phyloP scores from a whole-genome alignment of 2,888 invertebrate genomes.

The Gymnosoma rotundatum region DNA sequence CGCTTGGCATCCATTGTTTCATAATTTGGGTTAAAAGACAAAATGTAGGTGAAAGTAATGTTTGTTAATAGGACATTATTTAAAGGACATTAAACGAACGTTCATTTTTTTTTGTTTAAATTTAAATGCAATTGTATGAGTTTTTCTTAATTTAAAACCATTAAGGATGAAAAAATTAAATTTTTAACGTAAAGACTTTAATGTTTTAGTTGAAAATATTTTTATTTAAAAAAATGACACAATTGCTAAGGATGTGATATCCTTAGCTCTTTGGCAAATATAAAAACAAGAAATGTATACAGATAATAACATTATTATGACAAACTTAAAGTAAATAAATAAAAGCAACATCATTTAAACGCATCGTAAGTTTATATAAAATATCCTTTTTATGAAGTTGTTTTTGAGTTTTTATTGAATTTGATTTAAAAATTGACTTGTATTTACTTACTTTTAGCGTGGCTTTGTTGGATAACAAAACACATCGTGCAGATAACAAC shows the following conservation, averaged over 20 bases:
- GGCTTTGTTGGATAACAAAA: constrained; percentile 80
- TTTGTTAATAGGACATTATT: neutral
- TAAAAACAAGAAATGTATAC: neutral
- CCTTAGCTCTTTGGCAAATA: no score
- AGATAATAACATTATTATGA: neutral
- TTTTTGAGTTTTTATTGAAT: constrained; percentile 6
- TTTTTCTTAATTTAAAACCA: no score
- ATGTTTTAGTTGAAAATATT: no score
- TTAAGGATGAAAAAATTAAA: no score
- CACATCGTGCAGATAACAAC: constrained; percentile 80
- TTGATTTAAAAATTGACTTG: neutral
- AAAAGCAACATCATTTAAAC: neutral
- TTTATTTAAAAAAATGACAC: no score
- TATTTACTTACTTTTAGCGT: constrained; percentile 81
- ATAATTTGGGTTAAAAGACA: constrained; percentile 55
- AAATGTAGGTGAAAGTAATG: constrained; percentile 39
- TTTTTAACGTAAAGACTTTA: no score
- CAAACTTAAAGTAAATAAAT: neutral
- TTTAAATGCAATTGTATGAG: no score
- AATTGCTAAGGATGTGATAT: no score
- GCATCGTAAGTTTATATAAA: neutral
- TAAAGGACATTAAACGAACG: neutral
- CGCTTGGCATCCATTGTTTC: constrained; percentile 33
- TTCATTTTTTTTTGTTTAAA: neutral
- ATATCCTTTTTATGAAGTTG: constrained; percentile 7